phyloP scores from a whole-genome alignment of 2,113 vertebrate species.

The Tiliqua scincoides region DNA sequence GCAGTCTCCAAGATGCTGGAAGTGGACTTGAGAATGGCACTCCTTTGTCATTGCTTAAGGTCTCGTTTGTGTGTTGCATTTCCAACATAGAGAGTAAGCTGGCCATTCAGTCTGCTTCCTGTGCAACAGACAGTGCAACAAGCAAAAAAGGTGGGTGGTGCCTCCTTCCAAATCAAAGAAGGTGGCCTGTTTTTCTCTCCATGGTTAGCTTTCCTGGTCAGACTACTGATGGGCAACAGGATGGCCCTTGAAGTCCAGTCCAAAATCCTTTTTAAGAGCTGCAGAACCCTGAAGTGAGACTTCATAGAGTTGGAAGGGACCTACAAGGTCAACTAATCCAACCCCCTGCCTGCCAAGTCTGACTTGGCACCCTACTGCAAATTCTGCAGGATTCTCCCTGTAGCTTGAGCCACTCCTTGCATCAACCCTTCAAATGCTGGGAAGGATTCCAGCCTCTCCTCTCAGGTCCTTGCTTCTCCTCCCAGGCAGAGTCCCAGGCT shows the following conservation, averaged over 20 bases:
- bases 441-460: background rate
- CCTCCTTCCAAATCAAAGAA: background rate
- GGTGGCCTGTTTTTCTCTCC: background rate
- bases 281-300: background rate
- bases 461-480: too few species aligned
- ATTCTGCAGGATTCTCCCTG: background rate
- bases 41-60: background rate
- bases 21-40: background rate
- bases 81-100: too few species aligned
- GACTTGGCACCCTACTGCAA: background rate
- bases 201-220: background rate
- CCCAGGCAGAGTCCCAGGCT: too few species aligned
- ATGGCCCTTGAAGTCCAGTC: background rate
- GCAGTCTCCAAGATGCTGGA: background rate
- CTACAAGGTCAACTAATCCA: too few species aligned
- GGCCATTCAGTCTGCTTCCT: too few species aligned
- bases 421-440: background rate
- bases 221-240: background rate
- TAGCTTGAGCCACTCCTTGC: too few species aligned
- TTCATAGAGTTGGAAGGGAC: too few species aligned
- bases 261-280: background rate
- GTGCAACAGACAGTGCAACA: background rate
- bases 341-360: too few species aligned
- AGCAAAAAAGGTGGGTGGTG: too few species aligned
- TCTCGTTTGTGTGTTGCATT: background rate